These are phyloP conservation scores for Triplophysa bombifrons DNA, from an alignment of 2,797 vertebrate genomes.

Conservation along the genomic window DNA sequence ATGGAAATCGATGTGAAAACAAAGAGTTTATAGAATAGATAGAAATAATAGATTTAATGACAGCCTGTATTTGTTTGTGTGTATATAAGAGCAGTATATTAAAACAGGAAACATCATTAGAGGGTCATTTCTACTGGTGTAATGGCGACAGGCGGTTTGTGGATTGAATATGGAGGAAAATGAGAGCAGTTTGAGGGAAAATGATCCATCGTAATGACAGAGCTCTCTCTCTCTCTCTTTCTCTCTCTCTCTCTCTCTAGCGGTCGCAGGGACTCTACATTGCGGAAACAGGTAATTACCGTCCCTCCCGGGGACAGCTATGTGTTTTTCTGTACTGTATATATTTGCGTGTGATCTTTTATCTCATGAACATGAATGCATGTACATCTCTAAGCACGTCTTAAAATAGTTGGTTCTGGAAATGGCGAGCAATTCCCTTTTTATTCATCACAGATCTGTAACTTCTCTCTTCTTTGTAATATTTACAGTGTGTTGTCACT, in stretches of 20 bases:
- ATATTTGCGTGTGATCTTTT: neutral
- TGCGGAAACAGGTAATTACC: constrained; percentile 93
- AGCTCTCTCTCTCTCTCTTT: constrained; percentile 50
- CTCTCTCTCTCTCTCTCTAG: constrained; percentile 62
- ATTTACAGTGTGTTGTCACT: constrained; percentile 5
- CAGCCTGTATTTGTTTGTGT: constrained; percentile 35
- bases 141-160: constrained; percentile 31
- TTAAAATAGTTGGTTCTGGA: neutral
- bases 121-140: constrained; percentile 56
- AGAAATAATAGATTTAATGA: too few species aligned
- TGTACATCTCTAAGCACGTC: neutral
- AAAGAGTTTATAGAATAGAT: too few species aligned
- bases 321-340: constrained; percentile 18
- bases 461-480: neutral
- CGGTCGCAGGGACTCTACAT: constrained; percentile 86
- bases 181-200: constrained; percentile 35
- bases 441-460: neutral
- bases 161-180: constrained; percentile 23
- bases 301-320: neutral
- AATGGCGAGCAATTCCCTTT: neutral
- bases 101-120: constrained; percentile 67
- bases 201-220: constrained; percentile 68
- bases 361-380: neutral
- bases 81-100: constrained; percentile 64
- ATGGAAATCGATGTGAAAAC: too few species aligned